phyloP scores from a whole-genome alignment of 2,888 invertebrate species.

The Unio delphinus region DNA sequence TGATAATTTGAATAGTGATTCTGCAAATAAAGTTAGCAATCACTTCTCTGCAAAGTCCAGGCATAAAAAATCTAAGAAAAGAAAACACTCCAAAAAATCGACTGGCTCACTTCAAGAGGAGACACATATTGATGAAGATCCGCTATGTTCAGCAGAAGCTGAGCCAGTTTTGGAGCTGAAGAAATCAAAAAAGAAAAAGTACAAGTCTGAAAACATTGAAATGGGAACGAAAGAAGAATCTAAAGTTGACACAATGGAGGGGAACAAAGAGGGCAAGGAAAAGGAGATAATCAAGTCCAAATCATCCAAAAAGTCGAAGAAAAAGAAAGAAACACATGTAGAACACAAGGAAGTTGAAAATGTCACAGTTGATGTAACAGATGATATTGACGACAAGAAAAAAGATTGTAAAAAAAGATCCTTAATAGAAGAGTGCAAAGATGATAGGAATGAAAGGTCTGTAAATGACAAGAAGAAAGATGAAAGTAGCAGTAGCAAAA shows the following conservation, averaged over 20 bases:
- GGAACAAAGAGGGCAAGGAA: slow-evolving; percentile 8
- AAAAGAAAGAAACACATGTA: slow-evolving; percentile 1
- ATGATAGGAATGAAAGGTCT: slow-evolving; percentile 13
- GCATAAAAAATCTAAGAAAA: background rate
- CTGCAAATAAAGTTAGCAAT: no score
- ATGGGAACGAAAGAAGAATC: slow-evolving; percentile 7
- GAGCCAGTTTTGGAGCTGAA: slow-evolving; percentile 9
- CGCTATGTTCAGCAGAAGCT: background rate
- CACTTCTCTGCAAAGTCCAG: background rate
- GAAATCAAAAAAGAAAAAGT: slow-evolving; percentile 21
- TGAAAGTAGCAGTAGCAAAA: no score
- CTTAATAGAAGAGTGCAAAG: slow-evolving; percentile 3
- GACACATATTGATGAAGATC: background rate
- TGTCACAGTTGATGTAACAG: background rate
- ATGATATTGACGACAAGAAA: background rate
- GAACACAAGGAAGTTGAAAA: background rate
- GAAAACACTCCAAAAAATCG: background rate
- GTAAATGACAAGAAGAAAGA: background rate
- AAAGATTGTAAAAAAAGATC: background rate
- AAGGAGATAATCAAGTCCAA: slow-evolving; percentile 5
- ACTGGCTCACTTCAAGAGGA: background rate
- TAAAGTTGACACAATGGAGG: slow-evolving; percentile 9
- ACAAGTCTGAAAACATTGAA: slow-evolving; percentile 13
- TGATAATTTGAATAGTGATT: no score
- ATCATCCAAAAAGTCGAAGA: slow-evolving; percentile 5